Conservation (phyloP, 2,113 vertebrate species). For the Eclectus roratus region DNA sequence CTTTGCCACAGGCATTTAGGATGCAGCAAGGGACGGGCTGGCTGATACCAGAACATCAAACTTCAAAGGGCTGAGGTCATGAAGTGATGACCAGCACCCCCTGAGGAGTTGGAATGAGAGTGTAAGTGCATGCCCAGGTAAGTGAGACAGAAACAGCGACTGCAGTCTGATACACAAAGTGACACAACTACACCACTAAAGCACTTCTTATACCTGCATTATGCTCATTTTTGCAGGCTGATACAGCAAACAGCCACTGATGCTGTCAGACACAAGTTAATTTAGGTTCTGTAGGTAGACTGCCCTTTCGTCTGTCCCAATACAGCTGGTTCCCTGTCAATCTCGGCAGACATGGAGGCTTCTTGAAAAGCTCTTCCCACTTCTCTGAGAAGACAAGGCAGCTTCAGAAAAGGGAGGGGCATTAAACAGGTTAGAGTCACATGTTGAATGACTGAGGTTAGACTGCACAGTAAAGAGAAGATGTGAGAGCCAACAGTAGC, state of each 20-base stretch:
- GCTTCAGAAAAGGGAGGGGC: background rate
- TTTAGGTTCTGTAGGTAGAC: background rate
- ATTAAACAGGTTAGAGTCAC: background rate
- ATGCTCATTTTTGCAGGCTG: background rate
- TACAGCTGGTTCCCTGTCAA: background rate
- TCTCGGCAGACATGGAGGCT: background rate
- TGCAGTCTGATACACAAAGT: background rate
- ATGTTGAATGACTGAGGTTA: background rate
- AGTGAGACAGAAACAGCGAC: accelerated
- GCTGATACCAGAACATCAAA: background rate
- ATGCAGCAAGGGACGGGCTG: background rate
- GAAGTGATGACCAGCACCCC: background rate
- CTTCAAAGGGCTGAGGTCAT: background rate
- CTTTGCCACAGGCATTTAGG: background rate
- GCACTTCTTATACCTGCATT: background rate
- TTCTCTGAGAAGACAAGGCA: background rate
- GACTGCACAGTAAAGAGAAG: background rate
- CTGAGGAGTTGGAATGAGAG: background rate
- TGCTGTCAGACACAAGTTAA: too few relatives aligned
- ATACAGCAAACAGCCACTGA: background rate
- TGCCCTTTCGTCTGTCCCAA: accelerated
- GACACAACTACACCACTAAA: background rate
- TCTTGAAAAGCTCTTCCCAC: background rate
- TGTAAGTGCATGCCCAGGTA: background rate
- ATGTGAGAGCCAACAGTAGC: background rate